These are phyloP conservation scores for Champsocephalus esox DNA, from an alignment of 2,797 vertebrate genomes.

Conservation along the genomic window DNA sequence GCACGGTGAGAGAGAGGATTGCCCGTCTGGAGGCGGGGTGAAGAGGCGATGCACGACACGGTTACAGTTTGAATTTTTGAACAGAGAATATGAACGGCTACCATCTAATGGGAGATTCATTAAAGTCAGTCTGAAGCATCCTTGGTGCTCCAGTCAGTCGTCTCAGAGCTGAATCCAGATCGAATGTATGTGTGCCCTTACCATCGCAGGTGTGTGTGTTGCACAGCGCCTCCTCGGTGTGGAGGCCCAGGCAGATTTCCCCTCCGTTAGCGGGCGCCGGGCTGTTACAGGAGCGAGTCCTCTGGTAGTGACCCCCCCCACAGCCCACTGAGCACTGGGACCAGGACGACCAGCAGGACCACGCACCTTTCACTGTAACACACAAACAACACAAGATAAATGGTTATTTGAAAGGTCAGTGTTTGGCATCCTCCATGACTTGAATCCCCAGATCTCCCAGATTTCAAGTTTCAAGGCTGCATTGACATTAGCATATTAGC, in stretches of 20 bases:
- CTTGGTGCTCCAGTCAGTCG: too few species aligned
- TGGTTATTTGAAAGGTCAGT: neutral
- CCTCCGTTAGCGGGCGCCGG: constrained; percentile 89
- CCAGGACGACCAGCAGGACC: constrained; percentile 99
- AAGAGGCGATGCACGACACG: constrained; percentile 3
- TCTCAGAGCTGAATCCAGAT: too few species aligned
- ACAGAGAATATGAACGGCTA: too few species aligned
- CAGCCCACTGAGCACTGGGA: constrained; percentile 96
- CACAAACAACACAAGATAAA: constrained; percentile 30
- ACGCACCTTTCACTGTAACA: constrained; percentile 90
- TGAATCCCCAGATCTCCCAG: too few species aligned
- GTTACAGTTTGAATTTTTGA: neutral
- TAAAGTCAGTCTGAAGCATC: too few species aligned
- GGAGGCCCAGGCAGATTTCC: constrained; percentile 97
- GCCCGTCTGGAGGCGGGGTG: constrained; percentile 19
- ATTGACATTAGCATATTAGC: too few species aligned
- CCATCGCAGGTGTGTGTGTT: constrained; percentile 96
- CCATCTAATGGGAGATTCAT: too few species aligned
- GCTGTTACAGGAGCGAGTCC: constrained; percentile 94
- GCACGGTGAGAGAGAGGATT: constrained; percentile 17
- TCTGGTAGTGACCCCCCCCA: constrained; percentile 96
- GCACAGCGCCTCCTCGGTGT: constrained; percentile 97
- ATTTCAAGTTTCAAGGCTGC: too few species aligned
- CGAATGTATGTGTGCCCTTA: constrained; percentile 67
- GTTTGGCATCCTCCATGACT: neutral